Evolutionary conservation across 2,797 vertebrate species (phyloP), one percentile per base, ranked within the genome.

Genomic region (Hafferia zeledoni): DNA sequence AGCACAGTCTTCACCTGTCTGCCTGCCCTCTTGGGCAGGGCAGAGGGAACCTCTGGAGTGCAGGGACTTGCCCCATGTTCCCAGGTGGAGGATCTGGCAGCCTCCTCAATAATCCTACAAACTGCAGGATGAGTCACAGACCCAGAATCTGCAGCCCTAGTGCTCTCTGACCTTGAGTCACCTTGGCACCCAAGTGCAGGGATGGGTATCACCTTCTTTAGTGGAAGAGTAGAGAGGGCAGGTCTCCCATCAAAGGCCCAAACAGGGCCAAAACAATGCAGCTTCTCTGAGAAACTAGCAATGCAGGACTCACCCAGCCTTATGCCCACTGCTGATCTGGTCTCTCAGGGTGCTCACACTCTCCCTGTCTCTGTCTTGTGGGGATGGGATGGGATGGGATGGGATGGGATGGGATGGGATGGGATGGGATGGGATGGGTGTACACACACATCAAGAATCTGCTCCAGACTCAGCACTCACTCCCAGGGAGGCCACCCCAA

Each of bases 181-280:
- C 11, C 23, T 3, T 1, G 50, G 65, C 43, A 60, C 19, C 3
- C 10, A 1, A 9, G 17, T 10, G 19, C 67, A 49, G 43, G 22
- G 22, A 11, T 52, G 31, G 8, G 5, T 49, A 11, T 64, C 37
- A 25, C 30, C 10, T 39, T 55, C 81, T 31, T 5, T 6, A 33
- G n/a, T 3, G 41, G 68, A 55, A 76, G 18, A 46, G 15, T 3
- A 20, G n/a, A 76, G 27, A 11, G 24, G 7, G 3, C n/a, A 35
- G 35, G 25, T 78, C 53, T 78, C 30, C 10, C 55, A 33, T 43
- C 16, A 3, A 28, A 59, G 14, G 8, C 39, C 43, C 43, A 43
- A 25, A 18, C 7, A 19, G 6, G 10, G 7, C 33, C 53, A 64
- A 47, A 57, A 52, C 0, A 0, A 52, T 11, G 6, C 55, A 76